Evolutionary conservation across 2,888 invertebrate genomes (phyloP).

Genomic region (Agapostemon virescens): DNA sequence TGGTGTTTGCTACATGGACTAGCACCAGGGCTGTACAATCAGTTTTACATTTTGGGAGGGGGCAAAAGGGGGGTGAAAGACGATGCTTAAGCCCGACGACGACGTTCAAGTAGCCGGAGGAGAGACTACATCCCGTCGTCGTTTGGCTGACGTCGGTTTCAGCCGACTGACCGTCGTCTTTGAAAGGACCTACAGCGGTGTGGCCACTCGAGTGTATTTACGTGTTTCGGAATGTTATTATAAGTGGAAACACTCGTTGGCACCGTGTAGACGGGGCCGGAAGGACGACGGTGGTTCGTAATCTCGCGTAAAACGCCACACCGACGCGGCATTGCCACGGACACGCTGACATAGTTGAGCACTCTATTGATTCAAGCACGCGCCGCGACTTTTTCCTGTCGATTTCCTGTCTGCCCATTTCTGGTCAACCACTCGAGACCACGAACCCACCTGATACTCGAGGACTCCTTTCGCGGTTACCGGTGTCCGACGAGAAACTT

Average conservation of each 20-base stretch:
- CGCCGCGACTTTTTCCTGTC: conserved; percentile 36
- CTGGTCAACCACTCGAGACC: conserved; percentile 23
- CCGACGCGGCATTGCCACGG: conserved; percentile 31
- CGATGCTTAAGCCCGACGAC: conserved; percentile 49
- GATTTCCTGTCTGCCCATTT: conserved; percentile 43
- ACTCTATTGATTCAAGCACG: conserved; percentile 51
- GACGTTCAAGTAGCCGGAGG: conserved; percentile 56
- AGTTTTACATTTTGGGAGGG: no score
- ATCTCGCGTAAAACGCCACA: conserved; percentile 37
- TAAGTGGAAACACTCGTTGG: conserved; percentile 73
- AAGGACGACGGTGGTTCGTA: conserved; percentile 15
- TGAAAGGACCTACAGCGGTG: conserved; percentile 75
- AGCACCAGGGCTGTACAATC: no score
- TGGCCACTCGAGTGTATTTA: conserved; percentile 75
- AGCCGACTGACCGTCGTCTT: conserved; percentile 61
- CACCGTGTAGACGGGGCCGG: conserved; percentile 27
- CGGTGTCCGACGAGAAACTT: background rate
- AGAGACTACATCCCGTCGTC: conserved; percentile 50
- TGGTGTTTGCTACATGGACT: no score
- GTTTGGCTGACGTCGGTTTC: conserved; percentile 58
- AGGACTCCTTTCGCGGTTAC: background rate
- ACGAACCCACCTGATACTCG: conserved; percentile 8
- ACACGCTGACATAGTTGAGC: conserved; percentile 32
- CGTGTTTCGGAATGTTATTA: conserved; percentile 77
- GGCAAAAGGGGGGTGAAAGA: no score